Percentiles rank a stretch among this genome's conserved stretches.
phyloP scores from a whole-genome alignment of 2,888 invertebrate species.

The Andrena minutula region DNA sequence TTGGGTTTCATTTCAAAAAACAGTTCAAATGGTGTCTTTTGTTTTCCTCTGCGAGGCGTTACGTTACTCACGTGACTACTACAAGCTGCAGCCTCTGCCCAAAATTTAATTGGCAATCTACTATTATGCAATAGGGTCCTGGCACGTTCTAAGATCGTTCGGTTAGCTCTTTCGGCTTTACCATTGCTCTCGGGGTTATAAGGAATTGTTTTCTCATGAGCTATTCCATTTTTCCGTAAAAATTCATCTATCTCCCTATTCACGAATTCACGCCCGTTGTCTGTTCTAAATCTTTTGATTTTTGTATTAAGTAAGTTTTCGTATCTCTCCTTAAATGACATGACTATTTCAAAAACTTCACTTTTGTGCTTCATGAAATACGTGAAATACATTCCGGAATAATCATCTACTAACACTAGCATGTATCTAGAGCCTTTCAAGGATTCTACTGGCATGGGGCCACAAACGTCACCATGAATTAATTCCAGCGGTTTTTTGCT shows the following conservation, averaged over 20 bases:
- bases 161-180: slow-evolving; percentile 10
- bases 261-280: slow-evolving; percentile 16
- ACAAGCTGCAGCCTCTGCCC: slow-evolving; percentile 30
- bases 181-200: slow-evolving; percentile 27
- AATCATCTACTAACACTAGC: slow-evolving; percentile 14
- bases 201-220: slow-evolving; percentile 18
- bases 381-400: background rate
- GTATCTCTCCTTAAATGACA: background rate
- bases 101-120: slow-evolving; percentile 1
- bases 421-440: slow-evolving; percentile 2
- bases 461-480: background rate
- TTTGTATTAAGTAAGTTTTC: background rate
- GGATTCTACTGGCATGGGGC: background rate
- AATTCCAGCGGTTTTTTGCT: background rate
- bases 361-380: slow-evolving; percentile 10
- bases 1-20: slow-evolving; percentile 12
- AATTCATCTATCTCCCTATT: background rate
- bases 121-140: slow-evolving; percentile 4
- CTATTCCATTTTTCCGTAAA: slow-evolving; percentile 8
- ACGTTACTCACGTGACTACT: slow-evolving; percentile 9
- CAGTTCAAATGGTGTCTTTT: slow-evolving; percentile 23
- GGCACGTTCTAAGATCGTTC: slow-evolving; percentile 7
- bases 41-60: slow-evolving; percentile 7
- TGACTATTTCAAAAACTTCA: background rate
- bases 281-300: slow-evolving; percentile 19